Base-by-base conservation (phyloP, 1,140 invertebrate species). In the Magallana gigas region DNA sequence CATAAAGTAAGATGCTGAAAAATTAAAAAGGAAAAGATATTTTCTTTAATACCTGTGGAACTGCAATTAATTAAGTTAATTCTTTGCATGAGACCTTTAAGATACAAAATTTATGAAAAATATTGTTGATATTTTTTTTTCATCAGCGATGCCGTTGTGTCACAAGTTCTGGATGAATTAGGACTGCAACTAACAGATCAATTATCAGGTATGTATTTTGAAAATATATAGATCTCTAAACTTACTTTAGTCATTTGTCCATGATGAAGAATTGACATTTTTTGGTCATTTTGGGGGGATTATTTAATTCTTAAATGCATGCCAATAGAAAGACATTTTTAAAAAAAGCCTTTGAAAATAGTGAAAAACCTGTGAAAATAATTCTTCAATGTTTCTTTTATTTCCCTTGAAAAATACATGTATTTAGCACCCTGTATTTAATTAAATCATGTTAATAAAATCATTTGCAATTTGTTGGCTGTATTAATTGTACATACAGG, bases 91-190 rank as follows among this genome's bases (percentile, higher is more conserved):
- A 48, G 36, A 48, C 36, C 36, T 48, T 48, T 48, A 48, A 48
- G 36, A 48, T 48, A 48, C 2, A 62, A 62, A 14, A 11, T 16
- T n/a, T 62, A 16, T 62, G 5, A 16, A 62, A 62, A 62, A 16
- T 16, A 11, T 12, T 62, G 11, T 62, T 62, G n/a, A 76, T n/a
- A 18, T 83, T 16, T 16, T 14, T 83, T 83, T 80, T 23, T 59
- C 92, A 92, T 83, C 88, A 95, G 94, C 89, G 94, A 95, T 91
- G 93, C 94, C 82, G 90, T 95, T 84, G 94, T 95, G n/a, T 96
- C 97, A 8, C 98, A 99, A 96, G 98, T 99, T 48, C 95, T 99
- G 87, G 99, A 99, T 94, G 99, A 99, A 95, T 95, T 99, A 87
- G 99, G 99, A 83, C 96, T 99, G 82, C 98, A 99, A 95, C 95